A percentile compares a stretch with the other conserved stretches of the same genome.
These are phyloP conservation scores for Himalopsyche kuldschensis DNA, from an alignment of 2,888 invertebrate species.

Conservation along the genomic window DNA sequence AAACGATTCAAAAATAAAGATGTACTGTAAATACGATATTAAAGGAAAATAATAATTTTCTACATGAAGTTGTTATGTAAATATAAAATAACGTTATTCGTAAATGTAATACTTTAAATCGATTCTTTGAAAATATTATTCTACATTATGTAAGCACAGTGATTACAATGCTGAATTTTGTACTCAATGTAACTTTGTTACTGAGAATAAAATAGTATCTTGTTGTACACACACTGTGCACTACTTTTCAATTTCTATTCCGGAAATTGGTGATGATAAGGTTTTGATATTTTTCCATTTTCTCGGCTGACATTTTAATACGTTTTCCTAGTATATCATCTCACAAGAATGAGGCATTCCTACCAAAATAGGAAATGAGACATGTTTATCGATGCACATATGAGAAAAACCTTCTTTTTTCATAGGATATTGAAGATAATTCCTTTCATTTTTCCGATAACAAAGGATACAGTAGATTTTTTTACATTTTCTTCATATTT, in stretches of 20 bases:
- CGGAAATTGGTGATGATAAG: conserved; percentile 30
- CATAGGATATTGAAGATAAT: neutral
- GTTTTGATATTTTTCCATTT: conserved; percentile 22
- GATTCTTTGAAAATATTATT: too few species aligned
- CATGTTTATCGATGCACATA: neutral
- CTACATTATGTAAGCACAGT: too few species aligned
- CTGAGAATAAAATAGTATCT: neutral
- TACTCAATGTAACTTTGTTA: too few species aligned
- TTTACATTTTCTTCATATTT: too few species aligned
- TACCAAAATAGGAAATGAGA: conserved; percentile 19
- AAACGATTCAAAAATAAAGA: too few species aligned
- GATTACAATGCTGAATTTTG: too few species aligned
- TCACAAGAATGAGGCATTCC: neutral
- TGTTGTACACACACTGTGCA: neutral
- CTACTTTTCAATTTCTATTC: conserved; percentile 20
- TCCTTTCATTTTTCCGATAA: neutral
- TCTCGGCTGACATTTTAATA: conserved; percentile 25
- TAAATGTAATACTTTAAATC: too few species aligned
- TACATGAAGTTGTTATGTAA: too few species aligned
- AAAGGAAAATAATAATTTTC: too few species aligned
- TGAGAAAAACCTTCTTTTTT: neutral
- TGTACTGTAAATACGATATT: too few species aligned
- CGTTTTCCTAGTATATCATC: conserved; percentile 6
- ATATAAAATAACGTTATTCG: too few species aligned
- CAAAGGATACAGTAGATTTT: neutral